Evolutionary conservation across 2,888 invertebrate species (phyloP), one percentile per base, ranked within the genome.

Genomic region (Acleris holmiana): DNA sequence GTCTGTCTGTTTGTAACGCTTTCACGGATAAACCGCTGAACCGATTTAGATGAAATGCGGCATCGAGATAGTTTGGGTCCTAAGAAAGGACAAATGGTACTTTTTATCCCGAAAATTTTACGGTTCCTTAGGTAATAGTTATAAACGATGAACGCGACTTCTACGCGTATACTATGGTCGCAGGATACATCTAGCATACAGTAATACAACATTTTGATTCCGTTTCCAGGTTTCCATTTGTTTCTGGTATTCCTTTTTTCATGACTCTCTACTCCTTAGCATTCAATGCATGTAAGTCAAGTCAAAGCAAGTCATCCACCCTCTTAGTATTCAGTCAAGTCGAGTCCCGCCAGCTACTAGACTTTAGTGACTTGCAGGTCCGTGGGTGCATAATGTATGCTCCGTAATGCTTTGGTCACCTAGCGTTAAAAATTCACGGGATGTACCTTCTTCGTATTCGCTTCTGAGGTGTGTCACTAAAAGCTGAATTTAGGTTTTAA

Each of bases 311-410:
- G 64, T 64, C 64, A 59, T 64, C 58, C 58, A 40, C 57, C 61
- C 64, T 58, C 64, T 64, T 64, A 58, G 64, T 64, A 64, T 64
- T 64, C 64, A 64, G 64, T 48, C 58, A 48, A 29, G 47, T 23
- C 48, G 53, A 44, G 53, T 58, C 46, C 40, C 35, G 54, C 10
- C 41, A 59, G 64, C 64, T 58, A 64, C 64, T 64, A 53, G 64
- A 64, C 41, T 64, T 53, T 48, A 64, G 64, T 64, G 58, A 64
- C 64, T 64, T 58, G 64, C 64, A 64, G 58, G 41, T 59, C 64
- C 58, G 58, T 54, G 64, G 53, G 64, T 64, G 64, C 64, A 64
- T 64, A 64, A 64, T 64, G 58, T 64, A 64, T 47, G 53, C 51
- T 25, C 64, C 47, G 64, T 64, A 64, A 64, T 64, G 58, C 64